phyloP scores from a whole-genome alignment of 2,888 invertebrate species.

The Polylopha cassiicola region DNA sequence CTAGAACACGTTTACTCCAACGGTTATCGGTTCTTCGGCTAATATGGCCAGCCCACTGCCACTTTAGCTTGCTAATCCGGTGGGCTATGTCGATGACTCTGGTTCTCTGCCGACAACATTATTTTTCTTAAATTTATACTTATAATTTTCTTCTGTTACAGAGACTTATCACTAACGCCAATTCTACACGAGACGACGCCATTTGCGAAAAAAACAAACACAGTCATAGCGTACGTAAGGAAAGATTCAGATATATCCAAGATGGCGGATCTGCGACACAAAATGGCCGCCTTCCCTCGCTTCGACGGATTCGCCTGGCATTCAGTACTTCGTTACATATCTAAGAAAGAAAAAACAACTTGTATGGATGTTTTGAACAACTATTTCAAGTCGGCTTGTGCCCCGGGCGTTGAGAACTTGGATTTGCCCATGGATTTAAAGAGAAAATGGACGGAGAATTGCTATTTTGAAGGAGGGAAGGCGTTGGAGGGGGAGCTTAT shows the following conservation, averaged over 20 bases:
- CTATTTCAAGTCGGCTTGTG: constrained; percentile 84
- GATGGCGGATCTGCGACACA: constrained; percentile 82
- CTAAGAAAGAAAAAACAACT: constrained; percentile 51
- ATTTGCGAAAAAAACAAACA: constrained; percentile 76
- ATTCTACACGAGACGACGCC: constrained; percentile 80
- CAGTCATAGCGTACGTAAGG: constrained; percentile 82
- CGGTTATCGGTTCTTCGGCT: too few species aligned
- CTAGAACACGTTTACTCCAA: too few species aligned
- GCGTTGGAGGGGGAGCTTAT: constrained; percentile 76
- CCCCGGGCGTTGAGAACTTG: constrained; percentile 57
- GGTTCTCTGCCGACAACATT: too few species aligned
- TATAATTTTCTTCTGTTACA: constrained; percentile 41
- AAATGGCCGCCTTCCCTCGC: constrained; percentile 88
- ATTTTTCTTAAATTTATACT: too few species aligned
- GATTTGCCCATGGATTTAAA: constrained; percentile 31
- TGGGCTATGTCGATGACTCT: too few species aligned
- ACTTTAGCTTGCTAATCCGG: too few species aligned
- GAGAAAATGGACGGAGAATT: constrained; percentile 43
- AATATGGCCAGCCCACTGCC: too few species aligned
- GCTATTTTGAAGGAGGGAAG: constrained; percentile 45
- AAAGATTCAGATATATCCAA: constrained; percentile 73
- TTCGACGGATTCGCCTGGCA: constrained; percentile 85
- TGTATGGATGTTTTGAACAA: constrained; percentile 60
- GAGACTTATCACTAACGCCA: constrained; percentile 74
- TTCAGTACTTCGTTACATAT: constrained; percentile 69